Conservation (phyloP, 1,140 invertebrate genomes). For the Daktulosphaira vitifoliae region DNA sequence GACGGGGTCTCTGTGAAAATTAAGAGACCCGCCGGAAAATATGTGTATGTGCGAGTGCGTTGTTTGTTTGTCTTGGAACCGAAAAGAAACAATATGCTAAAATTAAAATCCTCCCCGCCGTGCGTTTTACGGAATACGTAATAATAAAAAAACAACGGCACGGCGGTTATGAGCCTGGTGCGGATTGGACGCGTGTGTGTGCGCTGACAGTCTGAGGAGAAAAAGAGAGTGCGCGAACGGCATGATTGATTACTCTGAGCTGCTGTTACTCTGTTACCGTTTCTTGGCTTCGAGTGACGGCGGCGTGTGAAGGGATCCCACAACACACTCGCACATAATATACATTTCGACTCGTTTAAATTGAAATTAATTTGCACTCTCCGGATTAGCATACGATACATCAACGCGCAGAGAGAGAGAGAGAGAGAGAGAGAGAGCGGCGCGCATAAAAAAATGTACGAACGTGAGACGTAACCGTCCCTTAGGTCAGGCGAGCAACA, state of each 20-base stretch:
- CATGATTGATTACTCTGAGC: conserved; percentile 25
- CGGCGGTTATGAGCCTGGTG: not conserved
- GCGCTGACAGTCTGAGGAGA: conserved; percentile 1
- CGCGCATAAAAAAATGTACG: no score
- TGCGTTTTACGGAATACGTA: conserved; percentile 12
- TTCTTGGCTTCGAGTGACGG: conserved; percentile 31
- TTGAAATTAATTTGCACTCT: conserved; percentile 33
- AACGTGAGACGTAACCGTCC: not conserved
- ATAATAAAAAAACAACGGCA: conserved; percentile 13
- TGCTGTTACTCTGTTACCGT: conserved; percentile 3
- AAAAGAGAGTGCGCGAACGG: not conserved
- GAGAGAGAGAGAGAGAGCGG: not conserved
- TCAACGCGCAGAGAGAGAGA: not conserved
- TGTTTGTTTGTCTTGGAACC: conserved; percentile 30
- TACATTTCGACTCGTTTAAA: conserved; percentile 30
- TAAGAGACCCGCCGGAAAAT: conserved; percentile 1
- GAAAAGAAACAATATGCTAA: conserved; percentile 19
- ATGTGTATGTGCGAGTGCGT: not conserved
- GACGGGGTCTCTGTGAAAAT: conserved; percentile 6
- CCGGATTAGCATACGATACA: conserved; percentile 24
- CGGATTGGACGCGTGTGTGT: not conserved
- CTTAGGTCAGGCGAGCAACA: conserved; percentile 7
- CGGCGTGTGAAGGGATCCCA: conserved; percentile 13
- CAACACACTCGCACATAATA: not conserved
- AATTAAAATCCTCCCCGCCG: conserved; percentile 29